Conservation (phyloP, 2,113 vertebrate species). For the Nanorana parkeri region DNA sequence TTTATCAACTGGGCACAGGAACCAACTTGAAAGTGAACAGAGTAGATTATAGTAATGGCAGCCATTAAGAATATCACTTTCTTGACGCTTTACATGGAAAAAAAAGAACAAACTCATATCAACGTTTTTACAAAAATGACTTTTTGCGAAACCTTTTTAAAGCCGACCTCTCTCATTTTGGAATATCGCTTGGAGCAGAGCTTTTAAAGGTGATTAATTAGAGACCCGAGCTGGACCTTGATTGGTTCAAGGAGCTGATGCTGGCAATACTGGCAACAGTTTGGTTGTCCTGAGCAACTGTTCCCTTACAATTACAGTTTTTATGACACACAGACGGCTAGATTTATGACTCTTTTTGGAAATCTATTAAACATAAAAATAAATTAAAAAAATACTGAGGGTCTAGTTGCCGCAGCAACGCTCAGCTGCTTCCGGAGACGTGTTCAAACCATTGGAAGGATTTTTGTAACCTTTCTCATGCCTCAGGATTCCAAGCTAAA, state of each 20-base stretch:
- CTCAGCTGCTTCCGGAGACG: background rate
- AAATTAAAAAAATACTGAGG: background rate
- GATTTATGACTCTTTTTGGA: constrained; percentile 11
- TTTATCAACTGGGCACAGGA: constrained; percentile 31
- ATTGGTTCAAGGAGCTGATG: background rate
- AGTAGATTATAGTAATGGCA: constrained; percentile 36
- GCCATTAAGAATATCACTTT: constrained; percentile 26
- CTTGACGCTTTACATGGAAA: background rate
- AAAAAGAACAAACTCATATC: background rate
- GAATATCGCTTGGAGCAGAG: background rate
- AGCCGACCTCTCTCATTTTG: constrained; percentile 6
- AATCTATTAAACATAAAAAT: too few relatives aligned
- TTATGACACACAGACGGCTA: background rate
- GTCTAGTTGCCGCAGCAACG: background rate
- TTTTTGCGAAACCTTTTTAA: constrained; percentile 37
- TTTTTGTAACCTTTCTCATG: constrained; percentile 24
- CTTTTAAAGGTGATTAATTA: constrained; percentile 24
- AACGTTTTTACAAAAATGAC: background rate
- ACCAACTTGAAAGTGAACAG: constrained; percentile 21
- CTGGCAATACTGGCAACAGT: constrained; percentile 1
- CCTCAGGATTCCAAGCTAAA: background rate
- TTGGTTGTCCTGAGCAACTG: background rate
- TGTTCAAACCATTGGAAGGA: background rate
- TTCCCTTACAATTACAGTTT: constrained; percentile 7
- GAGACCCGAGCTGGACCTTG: background rate